Evolutionary conservation across 2,113 vertebrate genomes (phyloP), one percentile per base, ranked within the genome.

Genomic region (Dipodomys stephensi): DNA sequence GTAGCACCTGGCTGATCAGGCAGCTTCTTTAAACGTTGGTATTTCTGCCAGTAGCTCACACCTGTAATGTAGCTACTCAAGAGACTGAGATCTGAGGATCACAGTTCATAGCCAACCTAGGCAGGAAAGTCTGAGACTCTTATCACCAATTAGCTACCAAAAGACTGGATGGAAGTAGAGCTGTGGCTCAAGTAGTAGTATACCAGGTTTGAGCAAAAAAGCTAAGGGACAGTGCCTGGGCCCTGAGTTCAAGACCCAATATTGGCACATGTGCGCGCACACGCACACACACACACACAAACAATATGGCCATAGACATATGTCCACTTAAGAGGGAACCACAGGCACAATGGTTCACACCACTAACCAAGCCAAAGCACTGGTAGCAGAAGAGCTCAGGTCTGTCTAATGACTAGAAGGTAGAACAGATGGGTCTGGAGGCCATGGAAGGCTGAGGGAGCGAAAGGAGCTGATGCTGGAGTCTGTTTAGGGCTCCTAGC

Each of bases 11-110:
- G 87, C 91, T 94, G 88, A 39, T 96, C 95, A 92, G 87, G 35
- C 81, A 84, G 93, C 49, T 90, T 95, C 96, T 94, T 96, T 97
- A 93, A 96, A 96, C 95, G 96, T 93, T 95, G 96, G 92, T 88
- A 95, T 92, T 96, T 96, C 93, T 84, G 35, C 39, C 64, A 57
- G 53, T 57, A 13, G 53, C 53, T 57, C 53, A 57, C 53, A 57
- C 53, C 15, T 57, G 53, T 57, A 57, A 57, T 57, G 11, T 16
- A 57, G 53, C 53, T 57, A 57, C 53, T 57, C 53, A 57, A 18
- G 53, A 57, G 15, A 13, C 53, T 57, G 53, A 57, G 53, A 57
- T 13, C 53, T 57, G 53, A 57, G 15, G 53, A 57, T 57, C 53
- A 57, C 53, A 57, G 4, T 57, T 13, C 15, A 57, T 57, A 57